A percentile compares a stretch with the other conserved stretches of the same genome.
Conservation (phyloP, 2,113 vertebrate species). For the Macroglossus sobrinus region DNA sequence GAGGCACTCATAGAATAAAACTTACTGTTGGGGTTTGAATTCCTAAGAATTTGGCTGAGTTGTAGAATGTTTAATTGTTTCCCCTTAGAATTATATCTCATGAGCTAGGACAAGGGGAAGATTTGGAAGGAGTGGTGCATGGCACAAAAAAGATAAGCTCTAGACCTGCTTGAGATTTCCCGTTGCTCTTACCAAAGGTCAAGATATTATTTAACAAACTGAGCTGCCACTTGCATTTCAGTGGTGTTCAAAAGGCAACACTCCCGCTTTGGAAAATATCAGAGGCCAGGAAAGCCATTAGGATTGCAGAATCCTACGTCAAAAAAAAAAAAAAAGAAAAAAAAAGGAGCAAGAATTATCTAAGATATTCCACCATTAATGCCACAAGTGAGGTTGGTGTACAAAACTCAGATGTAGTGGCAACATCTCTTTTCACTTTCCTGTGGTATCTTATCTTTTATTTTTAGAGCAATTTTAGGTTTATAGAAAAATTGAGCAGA, state of each 20-base stretch:
- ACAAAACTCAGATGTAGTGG: background rate
- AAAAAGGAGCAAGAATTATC: background rate
- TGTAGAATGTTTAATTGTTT: background rate
- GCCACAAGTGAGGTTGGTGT: rapidly evolving
- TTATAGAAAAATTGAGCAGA: background rate
- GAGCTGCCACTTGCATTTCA: background rate
- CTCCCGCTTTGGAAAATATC: too few relatives aligned
- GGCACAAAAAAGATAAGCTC: background rate
- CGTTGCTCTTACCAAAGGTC: background rate
- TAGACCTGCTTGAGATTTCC: background rate
- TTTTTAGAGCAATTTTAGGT: background rate
- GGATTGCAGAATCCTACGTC: background rate
- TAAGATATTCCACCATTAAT: background rate
- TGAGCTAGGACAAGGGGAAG: background rate
- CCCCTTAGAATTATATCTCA: background rate
- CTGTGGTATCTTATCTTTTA: background rate
- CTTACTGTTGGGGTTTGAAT: background rate
- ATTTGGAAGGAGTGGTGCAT: too few relatives aligned
- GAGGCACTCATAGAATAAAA: background rate
- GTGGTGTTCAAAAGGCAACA: background rate
- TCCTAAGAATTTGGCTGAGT: background rate
- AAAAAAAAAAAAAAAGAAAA: too few relatives aligned
- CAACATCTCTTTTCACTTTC: background rate
- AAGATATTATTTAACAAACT: background rate
- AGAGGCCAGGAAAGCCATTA: rapidly evolving